phyloP scores from a whole-genome alignment of 2,113 vertebrate species.

The Antechinus stuartii region DNA sequence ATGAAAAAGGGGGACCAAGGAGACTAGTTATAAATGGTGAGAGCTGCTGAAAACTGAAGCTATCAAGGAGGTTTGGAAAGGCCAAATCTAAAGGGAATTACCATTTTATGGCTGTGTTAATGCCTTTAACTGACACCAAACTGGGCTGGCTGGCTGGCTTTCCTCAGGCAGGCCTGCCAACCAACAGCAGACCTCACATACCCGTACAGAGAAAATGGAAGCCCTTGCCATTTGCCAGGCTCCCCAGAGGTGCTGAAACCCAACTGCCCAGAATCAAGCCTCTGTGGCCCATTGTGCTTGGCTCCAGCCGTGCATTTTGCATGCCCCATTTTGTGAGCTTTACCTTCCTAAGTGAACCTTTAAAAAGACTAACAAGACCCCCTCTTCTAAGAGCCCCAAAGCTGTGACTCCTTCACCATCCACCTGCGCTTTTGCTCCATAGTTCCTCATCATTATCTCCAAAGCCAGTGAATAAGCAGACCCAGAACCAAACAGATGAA shows the following conservation, averaged over 20 bases:
- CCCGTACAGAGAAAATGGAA: conserved; percentile 52
- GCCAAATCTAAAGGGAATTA: conserved; percentile 75
- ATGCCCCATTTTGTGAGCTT: conserved; percentile 55
- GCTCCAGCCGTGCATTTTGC: conserved; percentile 70
- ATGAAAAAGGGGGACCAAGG: background rate
- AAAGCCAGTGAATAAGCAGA: background rate
- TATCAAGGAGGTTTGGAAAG: conserved; percentile 33
- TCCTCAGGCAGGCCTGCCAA: conserved; percentile 6
- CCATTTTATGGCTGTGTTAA: conserved; percentile 75
- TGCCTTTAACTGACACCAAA: conserved; percentile 72
- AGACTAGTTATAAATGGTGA: background rate
- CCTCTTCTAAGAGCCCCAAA: background rate
- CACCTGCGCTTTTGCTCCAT: background rate
- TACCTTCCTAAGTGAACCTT: conserved; percentile 49
- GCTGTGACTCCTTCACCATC: background rate
- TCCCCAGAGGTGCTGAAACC: conserved; percentile 74
- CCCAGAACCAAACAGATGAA: background rate
- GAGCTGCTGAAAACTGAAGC: background rate
- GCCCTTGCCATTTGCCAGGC: conserved; percentile 75
- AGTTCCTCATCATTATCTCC: background rate
- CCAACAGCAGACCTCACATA: conserved; percentile 37
- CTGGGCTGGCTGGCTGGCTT: conserved; percentile 59
- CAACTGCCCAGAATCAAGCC: conserved; percentile 73
- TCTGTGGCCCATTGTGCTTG: conserved; percentile 47
- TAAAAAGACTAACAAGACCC: conserved; percentile 17